These are phyloP conservation scores for Drosophila emarginata DNA, from an alignment of 2,888 invertebrate genomes.

Conservation along the genomic window DNA sequence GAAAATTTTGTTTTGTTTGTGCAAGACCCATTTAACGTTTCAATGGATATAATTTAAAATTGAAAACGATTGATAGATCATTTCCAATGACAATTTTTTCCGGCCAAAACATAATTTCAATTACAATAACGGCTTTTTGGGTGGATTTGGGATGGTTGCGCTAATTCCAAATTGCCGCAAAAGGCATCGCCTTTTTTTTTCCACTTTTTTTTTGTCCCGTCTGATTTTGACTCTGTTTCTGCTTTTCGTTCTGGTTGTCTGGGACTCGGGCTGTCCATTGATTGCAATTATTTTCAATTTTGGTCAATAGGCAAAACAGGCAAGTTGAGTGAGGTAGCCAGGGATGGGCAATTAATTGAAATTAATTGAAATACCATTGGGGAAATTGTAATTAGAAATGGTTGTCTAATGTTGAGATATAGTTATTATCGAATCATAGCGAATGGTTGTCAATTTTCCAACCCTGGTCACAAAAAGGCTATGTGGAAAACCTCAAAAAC, in stretches of 20 bases:
- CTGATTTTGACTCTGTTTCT: too few species aligned
- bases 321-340: conserved; percentile 2
- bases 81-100: too few species aligned
- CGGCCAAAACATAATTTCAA: conserved; percentile 32
- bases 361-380: neutral
- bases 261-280: conserved; percentile 41
- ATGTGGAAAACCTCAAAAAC: conserved; percentile 60
- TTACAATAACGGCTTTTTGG: conserved; percentile 18
- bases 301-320: conserved; percentile 15
- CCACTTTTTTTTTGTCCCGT: too few species aligned
- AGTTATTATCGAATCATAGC: too few species aligned
- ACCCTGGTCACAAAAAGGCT: conserved; percentile 1
- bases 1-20: neutral
- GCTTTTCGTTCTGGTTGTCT: conserved; percentile 31
- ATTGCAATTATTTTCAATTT: conserved; percentile 64
- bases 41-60: conserved; percentile 26
- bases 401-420: neutral
- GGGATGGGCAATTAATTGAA: conserved; percentile 1
- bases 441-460: neutral
- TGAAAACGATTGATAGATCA: neutral
- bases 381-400: conserved; percentile 4
- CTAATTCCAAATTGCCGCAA: conserved; percentile 62
- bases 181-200: conserved; percentile 33
- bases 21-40: neutral
- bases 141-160: conserved; percentile 16